phyloP scores from a whole-genome alignment of 1,140 invertebrate genomes.

The Dendroctonus ponderosae region DNA sequence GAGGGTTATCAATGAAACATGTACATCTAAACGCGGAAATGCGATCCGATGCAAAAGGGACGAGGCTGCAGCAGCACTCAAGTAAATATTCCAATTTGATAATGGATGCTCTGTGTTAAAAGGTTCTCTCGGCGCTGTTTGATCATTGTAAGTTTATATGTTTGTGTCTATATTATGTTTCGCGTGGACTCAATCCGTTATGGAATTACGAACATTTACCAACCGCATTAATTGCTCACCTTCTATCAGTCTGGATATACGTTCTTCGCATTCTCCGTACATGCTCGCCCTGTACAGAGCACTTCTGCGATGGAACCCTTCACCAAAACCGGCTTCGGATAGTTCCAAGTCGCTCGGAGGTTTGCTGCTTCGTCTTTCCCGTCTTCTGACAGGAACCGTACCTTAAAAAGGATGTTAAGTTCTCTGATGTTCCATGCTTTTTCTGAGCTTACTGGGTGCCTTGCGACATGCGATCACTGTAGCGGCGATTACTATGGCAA shows the following conservation, averaged over 20 bases:
- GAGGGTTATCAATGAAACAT: slow-evolving; percentile 20
- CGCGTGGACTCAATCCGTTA: no score
- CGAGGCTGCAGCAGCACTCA: background rate
- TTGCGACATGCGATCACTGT: slow-evolving; percentile 43
- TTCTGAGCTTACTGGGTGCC: slow-evolving; percentile 20
- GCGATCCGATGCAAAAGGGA: background rate
- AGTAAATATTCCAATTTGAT: slow-evolving; percentile 16
- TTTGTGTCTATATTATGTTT: background rate
- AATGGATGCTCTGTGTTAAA: slow-evolving; percentile 1
- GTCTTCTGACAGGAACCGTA: slow-evolving; percentile 10
- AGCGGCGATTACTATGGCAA: slow-evolving; percentile 42
- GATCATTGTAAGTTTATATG: background rate
- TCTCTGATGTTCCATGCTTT: background rate
- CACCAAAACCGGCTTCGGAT: slow-evolving; percentile 48
- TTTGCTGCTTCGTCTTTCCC: slow-evolving; percentile 39
- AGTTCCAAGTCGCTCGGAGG: slow-evolving; percentile 47
- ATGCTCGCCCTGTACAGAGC: slow-evolving; percentile 48
- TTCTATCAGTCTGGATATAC: slow-evolving; percentile 42
- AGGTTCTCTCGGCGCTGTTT: background rate
- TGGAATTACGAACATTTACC: background rate
- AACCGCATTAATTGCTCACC: slow-evolving; percentile 25
- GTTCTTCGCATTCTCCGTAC: slow-evolving; percentile 46
- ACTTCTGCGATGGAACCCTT: slow-evolving; percentile 48
- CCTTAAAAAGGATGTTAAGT: background rate
- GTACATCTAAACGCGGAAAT: slow-evolving; percentile 4